phyloP scores from a whole-genome alignment of 2,888 invertebrate genomes.

The Conistra vaccinii region DNA sequence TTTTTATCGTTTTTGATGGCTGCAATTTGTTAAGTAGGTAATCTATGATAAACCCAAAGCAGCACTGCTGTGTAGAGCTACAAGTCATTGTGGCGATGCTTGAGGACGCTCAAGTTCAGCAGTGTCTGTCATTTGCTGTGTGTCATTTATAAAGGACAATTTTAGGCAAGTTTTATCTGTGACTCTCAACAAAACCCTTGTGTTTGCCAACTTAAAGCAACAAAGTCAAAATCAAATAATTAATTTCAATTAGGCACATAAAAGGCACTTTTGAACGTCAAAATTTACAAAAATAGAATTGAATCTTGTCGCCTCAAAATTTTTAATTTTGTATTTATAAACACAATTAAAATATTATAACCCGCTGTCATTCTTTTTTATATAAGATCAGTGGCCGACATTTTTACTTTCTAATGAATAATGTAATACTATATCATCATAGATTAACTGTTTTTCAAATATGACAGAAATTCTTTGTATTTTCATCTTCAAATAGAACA shows the following conservation, averaged over 20 bases:
- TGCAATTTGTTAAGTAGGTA: slow-evolving; percentile 9
- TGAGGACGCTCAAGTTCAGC: neutral
- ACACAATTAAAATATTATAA: slow-evolving; percentile 9
- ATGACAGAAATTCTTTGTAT: slow-evolving; percentile 1
- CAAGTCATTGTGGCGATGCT: no score
- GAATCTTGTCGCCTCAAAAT: no score
- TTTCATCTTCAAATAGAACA: slow-evolving; percentile 13
- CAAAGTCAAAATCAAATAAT: no score
- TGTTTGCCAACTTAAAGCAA: slow-evolving; percentile 7
- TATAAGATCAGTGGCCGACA: slow-evolving; percentile 31
- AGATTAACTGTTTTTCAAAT: slow-evolving; percentile 30
- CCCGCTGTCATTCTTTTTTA: slow-evolving; percentile 20
- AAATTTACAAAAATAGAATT: no score
- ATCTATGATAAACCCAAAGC: no score
- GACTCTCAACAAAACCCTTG: neutral
- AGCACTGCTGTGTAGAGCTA: no score
- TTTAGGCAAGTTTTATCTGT: neutral
- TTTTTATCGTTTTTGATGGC: slow-evolving; percentile 27
- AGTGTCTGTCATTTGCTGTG: neutral
- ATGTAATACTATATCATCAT: slow-evolving; percentile 38
- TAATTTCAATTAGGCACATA: no score
- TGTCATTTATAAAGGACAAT: no score
- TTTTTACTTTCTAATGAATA: slow-evolving; percentile 57
- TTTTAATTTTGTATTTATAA: no score
- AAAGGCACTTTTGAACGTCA: no score